A percentile compares a stretch with the other conserved stretches of the same genome.
phyloP scores from a whole-genome alignment of 1,140 invertebrate species.

The Anagrus nilaparvatae region DNA sequence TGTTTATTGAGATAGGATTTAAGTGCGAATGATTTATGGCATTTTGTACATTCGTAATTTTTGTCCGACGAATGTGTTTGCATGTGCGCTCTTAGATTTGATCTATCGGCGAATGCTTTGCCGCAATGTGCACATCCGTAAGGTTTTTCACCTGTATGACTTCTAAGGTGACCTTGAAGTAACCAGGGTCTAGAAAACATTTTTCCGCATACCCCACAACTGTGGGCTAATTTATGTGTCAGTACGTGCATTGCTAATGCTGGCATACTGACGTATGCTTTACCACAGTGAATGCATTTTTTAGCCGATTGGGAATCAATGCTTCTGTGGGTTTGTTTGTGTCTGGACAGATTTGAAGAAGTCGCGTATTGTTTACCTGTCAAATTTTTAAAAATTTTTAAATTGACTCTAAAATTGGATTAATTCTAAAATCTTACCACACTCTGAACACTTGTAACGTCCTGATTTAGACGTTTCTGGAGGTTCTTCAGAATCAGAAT shows the following conservation, averaged over 20 bases:
- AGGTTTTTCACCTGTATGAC: slow-evolving; percentile 96
- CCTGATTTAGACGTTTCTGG: slow-evolving; percentile 29
- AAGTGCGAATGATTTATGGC: slow-evolving; percentile 88
- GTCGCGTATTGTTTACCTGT: slow-evolving; percentile 83
- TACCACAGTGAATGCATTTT: slow-evolving; percentile 88
- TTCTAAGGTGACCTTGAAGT: slow-evolving; percentile 84
- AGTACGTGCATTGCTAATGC: slow-evolving; percentile 95
- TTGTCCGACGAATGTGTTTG: slow-evolving; percentile 86
- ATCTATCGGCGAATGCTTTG: slow-evolving; percentile 94
- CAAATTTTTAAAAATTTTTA: not conserved
- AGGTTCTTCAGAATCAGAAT: slow-evolving; percentile 27
- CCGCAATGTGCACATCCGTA: slow-evolving; percentile 97
- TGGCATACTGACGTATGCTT: slow-evolving; percentile 95
- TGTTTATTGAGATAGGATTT: slow-evolving; percentile 98
- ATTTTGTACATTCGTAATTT: slow-evolving; percentile 80
- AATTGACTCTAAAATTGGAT: not conserved
- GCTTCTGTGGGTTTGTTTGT: slow-evolving; percentile 94
- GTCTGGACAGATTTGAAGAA: slow-evolving; percentile 88
- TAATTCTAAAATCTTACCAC: slow-evolving; percentile 47
- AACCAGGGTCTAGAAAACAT: slow-evolving; percentile 88
- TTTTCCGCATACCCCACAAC: slow-evolving; percentile 87
- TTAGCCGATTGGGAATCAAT: slow-evolving; percentile 88
- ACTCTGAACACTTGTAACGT: slow-evolving; percentile 88
- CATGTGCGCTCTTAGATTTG: slow-evolving; percentile 88
- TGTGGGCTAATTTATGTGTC: slow-evolving; percentile 84